phyloP scores from a whole-genome alignment of 2,888 invertebrate genomes.

The Aphrophora alni region DNA sequence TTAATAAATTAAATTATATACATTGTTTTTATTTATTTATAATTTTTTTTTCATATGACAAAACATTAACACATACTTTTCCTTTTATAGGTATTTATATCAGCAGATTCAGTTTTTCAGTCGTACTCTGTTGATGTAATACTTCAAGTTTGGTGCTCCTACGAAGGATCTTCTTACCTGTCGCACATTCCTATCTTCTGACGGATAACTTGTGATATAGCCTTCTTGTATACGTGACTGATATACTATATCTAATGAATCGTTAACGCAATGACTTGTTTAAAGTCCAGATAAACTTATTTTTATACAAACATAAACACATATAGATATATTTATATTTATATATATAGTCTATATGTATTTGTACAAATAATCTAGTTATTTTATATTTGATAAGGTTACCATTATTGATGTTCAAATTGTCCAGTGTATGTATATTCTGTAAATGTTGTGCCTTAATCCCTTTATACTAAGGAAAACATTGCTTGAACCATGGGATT shows the following conservation, averaged over 20 bases:
- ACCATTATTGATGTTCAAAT: background rate
- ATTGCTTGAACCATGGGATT: background rate
- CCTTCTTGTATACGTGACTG: background rate
- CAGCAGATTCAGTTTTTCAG: conserved; percentile 36
- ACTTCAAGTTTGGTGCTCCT: background rate
- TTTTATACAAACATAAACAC: background rate
- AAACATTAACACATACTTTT: background rate
- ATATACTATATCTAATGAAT: background rate
- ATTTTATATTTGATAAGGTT: background rate
- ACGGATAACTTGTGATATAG: background rate
- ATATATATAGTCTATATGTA: background rate
- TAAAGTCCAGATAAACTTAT: background rate
- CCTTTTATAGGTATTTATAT: conserved; percentile 33
- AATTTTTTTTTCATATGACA: background rate
- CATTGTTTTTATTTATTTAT: background rate
- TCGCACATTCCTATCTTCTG: background rate
- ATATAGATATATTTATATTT: conserved; percentile 2
- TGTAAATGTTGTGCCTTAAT: background rate
- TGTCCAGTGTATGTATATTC: background rate
- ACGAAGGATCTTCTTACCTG: background rate
- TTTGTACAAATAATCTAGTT: conserved; percentile 6
- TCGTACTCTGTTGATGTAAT: conserved; percentile 27
- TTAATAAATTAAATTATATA: background rate
- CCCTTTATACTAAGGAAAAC: background rate
- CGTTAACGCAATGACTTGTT: background rate